A percentile compares a stretch with the other conserved stretches of the same genome.
Conservation (phyloP, 2,888 invertebrate genomes). For the Leptopilina syphax region DNA sequence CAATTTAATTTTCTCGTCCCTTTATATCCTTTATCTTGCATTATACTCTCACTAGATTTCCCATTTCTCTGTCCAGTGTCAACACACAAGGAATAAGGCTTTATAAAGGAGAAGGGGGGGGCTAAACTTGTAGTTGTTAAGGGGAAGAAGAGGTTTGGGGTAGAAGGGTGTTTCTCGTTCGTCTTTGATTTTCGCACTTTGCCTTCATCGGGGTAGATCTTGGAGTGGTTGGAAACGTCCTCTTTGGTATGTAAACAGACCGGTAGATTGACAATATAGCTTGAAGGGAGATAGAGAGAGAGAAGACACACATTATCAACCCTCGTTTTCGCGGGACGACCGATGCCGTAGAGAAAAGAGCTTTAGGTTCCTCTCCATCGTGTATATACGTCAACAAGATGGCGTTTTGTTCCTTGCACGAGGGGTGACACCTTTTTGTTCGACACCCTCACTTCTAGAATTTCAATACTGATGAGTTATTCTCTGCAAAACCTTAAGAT, state of each 20-base stretch:
- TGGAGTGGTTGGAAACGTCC: constrained; percentile 12
- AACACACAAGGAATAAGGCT: neutral
- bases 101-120: neutral
- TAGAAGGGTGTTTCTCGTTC: neutral
- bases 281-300: neutral
- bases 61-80: constrained; percentile 29
- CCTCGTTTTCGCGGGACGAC: constrained; percentile 29
- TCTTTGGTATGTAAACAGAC: constrained; percentile 41
- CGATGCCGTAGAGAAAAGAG: constrained; percentile 24
- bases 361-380: constrained; percentile 26
- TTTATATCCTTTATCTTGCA: neutral
- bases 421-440: constrained; percentile 33
- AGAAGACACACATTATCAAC: constrained; percentile 28
- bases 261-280: constrained; percentile 40
- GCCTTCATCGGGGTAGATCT: constrained; percentile 13
- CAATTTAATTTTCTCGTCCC: neutral
- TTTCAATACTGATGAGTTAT: constrained; percentile 39
- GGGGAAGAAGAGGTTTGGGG: neutral
- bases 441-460: constrained; percentile 18
- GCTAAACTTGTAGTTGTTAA: neutral
- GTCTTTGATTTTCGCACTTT: constrained; percentile 36
- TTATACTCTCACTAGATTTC: neutral
- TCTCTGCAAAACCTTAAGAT: neutral
- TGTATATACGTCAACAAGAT: constrained; percentile 26
- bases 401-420: constrained; percentile 18